phyloP scores from a whole-genome alignment of 2,888 invertebrate genomes.

The Ptilodon capucinus region DNA sequence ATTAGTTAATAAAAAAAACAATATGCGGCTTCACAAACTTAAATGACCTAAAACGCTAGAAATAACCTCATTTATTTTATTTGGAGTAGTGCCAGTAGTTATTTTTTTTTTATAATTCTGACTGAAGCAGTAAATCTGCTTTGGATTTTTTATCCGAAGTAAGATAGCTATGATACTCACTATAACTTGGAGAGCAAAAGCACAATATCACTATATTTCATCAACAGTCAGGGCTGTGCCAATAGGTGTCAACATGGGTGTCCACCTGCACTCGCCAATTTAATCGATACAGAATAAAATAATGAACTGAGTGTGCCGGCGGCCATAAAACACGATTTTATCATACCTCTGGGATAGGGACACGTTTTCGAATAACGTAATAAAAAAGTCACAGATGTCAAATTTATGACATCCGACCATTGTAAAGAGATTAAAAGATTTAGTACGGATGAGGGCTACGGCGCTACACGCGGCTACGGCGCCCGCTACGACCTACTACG shows the following conservation, averaged over 20 bases:
- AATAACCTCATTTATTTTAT: too few relatives aligned
- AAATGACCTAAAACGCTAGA: too few relatives aligned
- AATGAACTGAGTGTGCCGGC: slow-evolving; percentile 71
- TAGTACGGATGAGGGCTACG: slow-evolving; percentile 63
- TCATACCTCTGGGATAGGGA: slow-evolving; percentile 74
- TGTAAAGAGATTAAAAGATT: slow-evolving; percentile 82
- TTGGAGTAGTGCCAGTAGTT: too few relatives aligned
- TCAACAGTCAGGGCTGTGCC: neutral
- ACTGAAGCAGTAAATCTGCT: too few relatives aligned
- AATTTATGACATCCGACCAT: slow-evolving; percentile 80
- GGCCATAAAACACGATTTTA: slow-evolving; percentile 80
- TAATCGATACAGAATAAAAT: slow-evolving; percentile 75
- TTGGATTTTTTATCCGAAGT: too few relatives aligned
- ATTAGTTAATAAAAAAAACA: too few relatives aligned
- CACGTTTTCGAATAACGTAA: slow-evolving; percentile 80
- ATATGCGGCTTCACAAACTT: too few relatives aligned
- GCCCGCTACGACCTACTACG: slow-evolving; percentile 54
- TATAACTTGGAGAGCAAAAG: too few relatives aligned
- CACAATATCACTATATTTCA: too few relatives aligned
- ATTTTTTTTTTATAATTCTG: too few relatives aligned
- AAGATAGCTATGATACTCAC: too few relatives aligned
- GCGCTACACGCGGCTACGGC: slow-evolving; percentile 49
- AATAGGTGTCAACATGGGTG: slow-evolving; percentile 9
- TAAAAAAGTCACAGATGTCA: slow-evolving; percentile 82
- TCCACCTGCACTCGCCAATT: slow-evolving; percentile 45